Conservation (phyloP, 2,113 vertebrate species). For the Turdus rufiventris region DNA sequence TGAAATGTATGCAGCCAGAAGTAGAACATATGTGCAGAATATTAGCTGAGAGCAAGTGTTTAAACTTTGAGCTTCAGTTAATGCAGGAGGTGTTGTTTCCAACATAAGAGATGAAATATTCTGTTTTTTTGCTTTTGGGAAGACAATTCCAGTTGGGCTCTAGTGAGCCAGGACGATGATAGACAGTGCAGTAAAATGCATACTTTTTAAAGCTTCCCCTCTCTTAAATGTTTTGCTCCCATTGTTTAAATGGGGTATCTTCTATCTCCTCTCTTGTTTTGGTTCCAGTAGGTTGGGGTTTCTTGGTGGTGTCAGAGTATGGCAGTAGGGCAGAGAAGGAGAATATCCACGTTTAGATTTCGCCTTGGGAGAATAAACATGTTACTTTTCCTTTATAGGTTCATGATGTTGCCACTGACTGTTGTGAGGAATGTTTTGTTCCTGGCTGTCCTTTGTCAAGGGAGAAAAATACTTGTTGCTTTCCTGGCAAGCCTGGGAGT, state of each 20-base stretch:
- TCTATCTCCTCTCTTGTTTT: background rate
- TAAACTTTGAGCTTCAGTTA: background rate
- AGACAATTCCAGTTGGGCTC: background rate
- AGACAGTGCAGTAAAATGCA: background rate
- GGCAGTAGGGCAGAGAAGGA: background rate
- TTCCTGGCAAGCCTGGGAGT: background rate
- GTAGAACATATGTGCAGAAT: background rate
- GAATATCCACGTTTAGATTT: background rate
- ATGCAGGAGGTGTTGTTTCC: background rate
- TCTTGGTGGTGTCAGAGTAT: background rate
- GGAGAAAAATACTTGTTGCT: background rate
- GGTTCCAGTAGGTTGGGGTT: background rate
- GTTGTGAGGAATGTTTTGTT: background rate
- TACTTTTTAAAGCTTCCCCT: background rate
- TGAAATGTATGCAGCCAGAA: background rate
- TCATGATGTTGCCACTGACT: background rate
- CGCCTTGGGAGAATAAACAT: background rate
- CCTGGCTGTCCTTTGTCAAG: background rate
- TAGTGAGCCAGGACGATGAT: background rate
- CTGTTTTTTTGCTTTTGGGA: background rate
- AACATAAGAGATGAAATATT: background rate
- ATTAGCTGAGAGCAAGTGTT: background rate
- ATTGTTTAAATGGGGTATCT: background rate
- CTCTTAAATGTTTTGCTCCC: background rate
- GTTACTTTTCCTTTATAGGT: background rate